Evolutionary conservation across 2,888 invertebrate species (phyloP), one percentile per base, ranked within the genome.

Genomic region (Mesorhabditis spiculigera): DNA sequence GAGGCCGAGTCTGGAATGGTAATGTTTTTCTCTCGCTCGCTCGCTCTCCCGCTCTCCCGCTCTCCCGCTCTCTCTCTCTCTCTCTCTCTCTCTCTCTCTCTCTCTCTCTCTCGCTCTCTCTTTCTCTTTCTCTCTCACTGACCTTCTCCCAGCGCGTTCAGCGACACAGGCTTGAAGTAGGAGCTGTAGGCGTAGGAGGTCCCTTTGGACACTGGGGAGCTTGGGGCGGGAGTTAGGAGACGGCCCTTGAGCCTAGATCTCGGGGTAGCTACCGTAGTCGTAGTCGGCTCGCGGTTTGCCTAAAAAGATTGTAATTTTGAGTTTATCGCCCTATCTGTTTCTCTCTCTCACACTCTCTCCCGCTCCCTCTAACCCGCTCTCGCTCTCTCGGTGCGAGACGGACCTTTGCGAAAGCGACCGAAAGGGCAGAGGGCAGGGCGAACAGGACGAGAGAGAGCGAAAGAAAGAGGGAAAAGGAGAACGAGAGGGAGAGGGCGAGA

Each of bases 121-220:
- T 28, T 3, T 28, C 28, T 28, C 28, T 28, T 1, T 28, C 28
- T 28, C 28, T 1, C n/a, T 50, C n/a, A 1, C n/a, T 50, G 1
- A 50, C 58, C 50, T 74, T 70, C 76, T 61, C 61, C 70, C n/a
- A 70, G 71, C 4, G 71, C 70, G 16, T 78, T 73, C 16, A 85
- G 72, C 5, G 73, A 69, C 3, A 85, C 78, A 2, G 85, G 85
- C 63, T 83, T 81, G 71, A 86, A 86, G 72, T 83, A 86, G 61
- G 68, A 75, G 58, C 80, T 80, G 74, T 78, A 86, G 3, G 81
- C 84, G 71, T 86, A 86, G 5, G 78, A 50, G n/a, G 58, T 50
- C 8, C 58, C n/a, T n/a, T 50, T 50, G 8, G 58, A 13, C 58
- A n/a, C 8, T n/a, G 58, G n/a, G n/a, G 58, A 50, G 10, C n/a